Conservation (phyloP, 2,797 vertebrate genomes). For the Micrastur ruficollis region DNA sequence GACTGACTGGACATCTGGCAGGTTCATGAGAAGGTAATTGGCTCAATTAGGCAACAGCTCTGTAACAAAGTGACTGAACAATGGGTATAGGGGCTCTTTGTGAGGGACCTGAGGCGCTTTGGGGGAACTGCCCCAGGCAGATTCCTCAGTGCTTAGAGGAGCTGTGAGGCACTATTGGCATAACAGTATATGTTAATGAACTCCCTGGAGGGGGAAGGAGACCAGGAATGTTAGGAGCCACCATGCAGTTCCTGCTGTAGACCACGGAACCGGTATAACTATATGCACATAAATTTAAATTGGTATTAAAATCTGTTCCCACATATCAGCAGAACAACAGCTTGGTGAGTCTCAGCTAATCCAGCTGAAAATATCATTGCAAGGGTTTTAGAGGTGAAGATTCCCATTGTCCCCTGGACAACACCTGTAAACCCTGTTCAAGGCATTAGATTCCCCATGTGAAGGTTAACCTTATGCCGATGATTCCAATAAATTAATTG, state of each 20-base stretch:
- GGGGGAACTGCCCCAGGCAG: not conserved
- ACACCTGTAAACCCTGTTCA: not conserved
- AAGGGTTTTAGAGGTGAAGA: not conserved
- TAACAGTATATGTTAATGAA: not conserved
- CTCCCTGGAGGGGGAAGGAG: not conserved
- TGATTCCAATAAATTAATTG: fast-evolving
- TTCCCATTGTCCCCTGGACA: not conserved
- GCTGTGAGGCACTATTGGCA: not conserved
- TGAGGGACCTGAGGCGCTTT: not conserved
- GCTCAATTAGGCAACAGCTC: not conserved
- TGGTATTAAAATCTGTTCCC: not conserved
- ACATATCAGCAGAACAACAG: not conserved
- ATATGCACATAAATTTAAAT: not conserved
- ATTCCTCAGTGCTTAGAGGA: not conserved
- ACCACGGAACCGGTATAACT: not conserved
- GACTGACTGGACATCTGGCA: not conserved
- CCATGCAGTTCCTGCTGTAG: not conserved
- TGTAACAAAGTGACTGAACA: not conserved
- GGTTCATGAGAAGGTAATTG: not conserved
- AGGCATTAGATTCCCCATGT: not conserved
- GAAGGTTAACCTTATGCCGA: not conserved
- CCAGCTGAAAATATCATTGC: not conserved
- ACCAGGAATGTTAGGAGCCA: not conserved
- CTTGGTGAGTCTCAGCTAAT: not conserved
- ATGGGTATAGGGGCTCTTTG: not conserved